A percentile compares a stretch with the other conserved stretches of the same genome.
phyloP scores from a whole-genome alignment of 2,888 invertebrate genomes.

The Gari tellinella region DNA sequence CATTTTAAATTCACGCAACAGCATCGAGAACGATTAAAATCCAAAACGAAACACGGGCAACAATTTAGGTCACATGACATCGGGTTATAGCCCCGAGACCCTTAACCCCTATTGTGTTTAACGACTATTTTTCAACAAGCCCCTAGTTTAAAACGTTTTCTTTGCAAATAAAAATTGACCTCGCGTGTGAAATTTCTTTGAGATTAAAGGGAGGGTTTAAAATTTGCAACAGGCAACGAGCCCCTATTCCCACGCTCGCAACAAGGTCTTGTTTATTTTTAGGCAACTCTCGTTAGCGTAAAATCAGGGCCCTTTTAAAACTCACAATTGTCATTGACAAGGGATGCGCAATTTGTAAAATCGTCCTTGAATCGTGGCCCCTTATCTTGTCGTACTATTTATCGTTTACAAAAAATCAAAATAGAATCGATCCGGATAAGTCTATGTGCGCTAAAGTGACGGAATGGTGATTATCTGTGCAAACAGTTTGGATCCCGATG shows the following conservation, averaged over 20 bases:
- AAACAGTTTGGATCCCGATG: too few relatives aligned
- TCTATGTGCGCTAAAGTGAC: too few relatives aligned
- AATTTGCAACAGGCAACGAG: constrained; percentile 4
- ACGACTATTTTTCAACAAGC: constrained; percentile 1
- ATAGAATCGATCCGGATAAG: too few relatives aligned
- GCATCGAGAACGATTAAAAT: background rate
- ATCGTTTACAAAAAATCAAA: too few relatives aligned
- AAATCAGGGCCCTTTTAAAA: constrained; percentile 12
- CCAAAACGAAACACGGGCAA: background rate
- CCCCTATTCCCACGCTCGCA: constrained; percentile 22
- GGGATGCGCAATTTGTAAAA: too few relatives aligned
- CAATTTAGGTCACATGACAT: background rate
- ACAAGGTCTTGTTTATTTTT: constrained; percentile 37
- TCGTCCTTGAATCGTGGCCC: too few relatives aligned
- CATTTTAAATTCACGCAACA: background rate
- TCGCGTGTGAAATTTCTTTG: constrained; percentile 24
- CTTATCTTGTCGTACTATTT: too few relatives aligned
- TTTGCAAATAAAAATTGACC: constrained; percentile 26
- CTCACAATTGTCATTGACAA: too few relatives aligned
- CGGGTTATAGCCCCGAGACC: constrained; percentile 1
- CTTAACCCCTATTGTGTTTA: constrained; percentile 14
- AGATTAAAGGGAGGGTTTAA: constrained; percentile 13
- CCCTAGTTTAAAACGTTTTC: constrained; percentile 5
- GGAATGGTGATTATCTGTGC: too few relatives aligned
- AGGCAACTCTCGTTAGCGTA: constrained; percentile 22